Conservation (phyloP, 2,113 vertebrate genomes). For the Lepus europaeus region DNA sequence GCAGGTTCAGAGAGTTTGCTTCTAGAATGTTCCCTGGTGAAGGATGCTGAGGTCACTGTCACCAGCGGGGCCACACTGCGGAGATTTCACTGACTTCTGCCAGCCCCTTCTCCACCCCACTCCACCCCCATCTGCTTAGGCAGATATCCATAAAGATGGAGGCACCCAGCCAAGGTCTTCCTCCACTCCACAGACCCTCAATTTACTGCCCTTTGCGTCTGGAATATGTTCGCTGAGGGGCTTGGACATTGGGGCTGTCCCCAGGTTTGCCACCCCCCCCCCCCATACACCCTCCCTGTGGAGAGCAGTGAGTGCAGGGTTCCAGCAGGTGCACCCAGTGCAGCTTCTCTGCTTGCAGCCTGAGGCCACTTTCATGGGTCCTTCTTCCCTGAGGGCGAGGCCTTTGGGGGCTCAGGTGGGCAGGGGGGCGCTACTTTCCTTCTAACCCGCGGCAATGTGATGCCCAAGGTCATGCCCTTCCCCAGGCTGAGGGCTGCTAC, state of each 20-base stretch:
- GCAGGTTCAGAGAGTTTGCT: not conserved
- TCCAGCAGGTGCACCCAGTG: no score
- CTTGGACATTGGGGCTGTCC: not conserved
- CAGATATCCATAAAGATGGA: not conserved
- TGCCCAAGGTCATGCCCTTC: not conserved
- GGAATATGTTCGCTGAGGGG: not conserved
- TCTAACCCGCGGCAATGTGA: not conserved
- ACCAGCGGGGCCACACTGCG: not conserved
- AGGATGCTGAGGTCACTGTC: not conserved
- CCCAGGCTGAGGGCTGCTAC: no score
- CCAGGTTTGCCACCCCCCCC: no score
- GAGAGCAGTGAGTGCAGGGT: not conserved
- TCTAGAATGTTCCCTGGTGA: not conserved
- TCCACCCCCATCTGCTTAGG: fast-evolving
- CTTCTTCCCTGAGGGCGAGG: not conserved
- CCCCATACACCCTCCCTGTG: not conserved
- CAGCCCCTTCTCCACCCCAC: no score
- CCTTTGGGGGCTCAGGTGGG: not conserved
- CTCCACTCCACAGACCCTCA: not conserved
- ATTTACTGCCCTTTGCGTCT: not conserved
- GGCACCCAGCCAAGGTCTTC: not conserved
- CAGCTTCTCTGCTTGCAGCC: not conserved
- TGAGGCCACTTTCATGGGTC: not conserved
- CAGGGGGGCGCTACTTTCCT: not conserved
- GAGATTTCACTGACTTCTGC: not conserved